A percentile compares a stretch with the other conserved stretches of the same genome.
Conservation (phyloP, 2,888 invertebrate species). For the Nezara viridula region DNA sequence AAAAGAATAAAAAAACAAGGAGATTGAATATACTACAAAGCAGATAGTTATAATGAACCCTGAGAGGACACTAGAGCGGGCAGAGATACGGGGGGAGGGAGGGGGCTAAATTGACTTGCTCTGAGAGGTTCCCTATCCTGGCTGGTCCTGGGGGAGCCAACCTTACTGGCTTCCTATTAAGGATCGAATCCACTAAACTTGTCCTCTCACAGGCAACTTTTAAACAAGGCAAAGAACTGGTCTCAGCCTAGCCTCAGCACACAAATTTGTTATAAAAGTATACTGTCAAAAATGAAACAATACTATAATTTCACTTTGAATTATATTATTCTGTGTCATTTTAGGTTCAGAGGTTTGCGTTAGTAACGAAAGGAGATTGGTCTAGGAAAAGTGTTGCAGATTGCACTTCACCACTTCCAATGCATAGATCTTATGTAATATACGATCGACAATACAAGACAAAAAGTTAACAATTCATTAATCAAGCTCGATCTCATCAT, state of each 20-base stretch:
- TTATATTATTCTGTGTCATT: no score
- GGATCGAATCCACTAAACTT: not conserved
- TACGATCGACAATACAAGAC: no score
- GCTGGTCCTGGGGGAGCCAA: not conserved
- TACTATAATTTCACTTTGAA: no score
- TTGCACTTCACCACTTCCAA: no score
- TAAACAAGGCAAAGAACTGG: slow-evolving; percentile 11
- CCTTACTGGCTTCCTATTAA: not conserved
- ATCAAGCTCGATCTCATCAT: no score
- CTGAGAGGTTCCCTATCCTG: not conserved
- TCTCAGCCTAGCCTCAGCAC: not conserved
- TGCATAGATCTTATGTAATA: no score
- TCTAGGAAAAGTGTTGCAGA: no score
- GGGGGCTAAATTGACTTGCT: not conserved
- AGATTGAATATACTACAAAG: not conserved
- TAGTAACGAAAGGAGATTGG: no score
- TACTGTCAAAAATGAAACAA: no score
- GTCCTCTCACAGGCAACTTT: not conserved
- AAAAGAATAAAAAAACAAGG: not conserved
- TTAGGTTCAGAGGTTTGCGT: no score
- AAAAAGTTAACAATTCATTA: no score
- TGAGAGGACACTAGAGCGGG: not conserved
- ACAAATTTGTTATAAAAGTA: not conserved
- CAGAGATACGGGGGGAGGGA: not conserved
- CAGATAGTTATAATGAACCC: not conserved